Percentiles rank a stretch among this genome's conserved stretches.
Evolutionary conservation across 2,888 invertebrate genomes (phyloP).

Genomic region (Cryptocephalus moraei): DNA sequence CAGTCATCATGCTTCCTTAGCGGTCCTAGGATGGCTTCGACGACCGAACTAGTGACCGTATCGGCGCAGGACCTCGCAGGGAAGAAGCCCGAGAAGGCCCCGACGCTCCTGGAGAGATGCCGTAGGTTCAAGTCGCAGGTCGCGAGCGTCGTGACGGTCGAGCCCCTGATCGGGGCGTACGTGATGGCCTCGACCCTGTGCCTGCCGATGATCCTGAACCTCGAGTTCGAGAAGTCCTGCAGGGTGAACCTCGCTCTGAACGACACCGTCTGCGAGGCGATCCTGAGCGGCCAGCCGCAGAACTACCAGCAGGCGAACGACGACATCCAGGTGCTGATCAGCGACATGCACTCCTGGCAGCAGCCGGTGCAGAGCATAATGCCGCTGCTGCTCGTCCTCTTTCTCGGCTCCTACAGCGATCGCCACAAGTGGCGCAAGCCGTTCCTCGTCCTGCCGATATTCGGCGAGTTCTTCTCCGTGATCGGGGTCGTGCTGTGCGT

Average conservation of each 20-base stretch:
- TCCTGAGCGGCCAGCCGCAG: constrained; percentile 27
- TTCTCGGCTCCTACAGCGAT: constrained; percentile 36
- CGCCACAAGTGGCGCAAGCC: constrained; percentile 34
- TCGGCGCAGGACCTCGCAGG: neutral
- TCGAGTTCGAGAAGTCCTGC: constrained; percentile 49
- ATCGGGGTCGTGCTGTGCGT: constrained; percentile 44
- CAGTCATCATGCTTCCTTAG: no score
- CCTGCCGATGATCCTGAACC: constrained; percentile 39
- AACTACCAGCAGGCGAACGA: constrained; percentile 34
- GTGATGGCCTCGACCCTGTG: constrained; percentile 28
- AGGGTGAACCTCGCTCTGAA: constrained; percentile 40
- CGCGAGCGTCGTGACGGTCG: constrained; percentile 26
- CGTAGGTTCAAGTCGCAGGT: neutral
- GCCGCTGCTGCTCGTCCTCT: constrained; percentile 32
- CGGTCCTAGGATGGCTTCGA: neutral
- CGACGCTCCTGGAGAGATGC: neutral
- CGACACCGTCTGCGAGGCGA: constrained; percentile 41
- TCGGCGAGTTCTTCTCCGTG: constrained; percentile 38
- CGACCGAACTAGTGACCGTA: neutral
- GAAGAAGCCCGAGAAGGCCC: neutral
- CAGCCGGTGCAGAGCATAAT: constrained; percentile 29
- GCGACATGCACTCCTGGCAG: constrained; percentile 36
- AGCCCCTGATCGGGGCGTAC: constrained; percentile 32
- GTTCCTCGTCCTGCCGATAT: constrained; percentile 32
- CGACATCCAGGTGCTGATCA: constrained; percentile 39